Evolutionary conservation across 2,113 vertebrate genomes (phyloP).

Genomic region (Rhombomys opimus): DNA sequence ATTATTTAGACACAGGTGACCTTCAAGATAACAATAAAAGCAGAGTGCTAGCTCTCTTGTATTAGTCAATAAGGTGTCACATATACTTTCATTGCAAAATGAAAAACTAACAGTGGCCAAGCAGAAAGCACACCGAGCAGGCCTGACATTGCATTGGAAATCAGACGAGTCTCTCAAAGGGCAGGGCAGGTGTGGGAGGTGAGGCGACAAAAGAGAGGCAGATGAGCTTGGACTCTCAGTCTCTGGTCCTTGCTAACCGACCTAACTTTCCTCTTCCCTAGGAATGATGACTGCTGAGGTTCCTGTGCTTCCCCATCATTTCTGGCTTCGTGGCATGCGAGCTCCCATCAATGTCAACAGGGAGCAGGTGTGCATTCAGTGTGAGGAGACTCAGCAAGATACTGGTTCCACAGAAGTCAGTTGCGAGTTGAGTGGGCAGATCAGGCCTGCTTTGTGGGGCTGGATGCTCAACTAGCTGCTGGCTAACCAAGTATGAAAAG

Average conservation of each 20-base stretch:
- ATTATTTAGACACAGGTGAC: neutral
- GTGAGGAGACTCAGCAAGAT: neutral
- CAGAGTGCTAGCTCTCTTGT: neutral
- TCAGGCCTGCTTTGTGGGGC: neutral
- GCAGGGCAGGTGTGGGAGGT: no score
- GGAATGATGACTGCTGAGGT: no score
- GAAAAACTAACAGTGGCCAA: neutral
- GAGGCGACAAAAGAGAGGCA: no score
- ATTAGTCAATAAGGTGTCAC: no score
- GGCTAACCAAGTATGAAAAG: neutral
- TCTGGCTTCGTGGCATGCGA: neutral
- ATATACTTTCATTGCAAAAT: neutral
- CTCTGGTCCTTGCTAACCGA: neutral
- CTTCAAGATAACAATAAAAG: neutral
- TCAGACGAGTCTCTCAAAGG: neutral
- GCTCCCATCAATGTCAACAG: neutral
- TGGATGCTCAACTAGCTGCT: neutral
- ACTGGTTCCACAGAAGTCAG: accelerated
- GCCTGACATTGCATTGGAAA: neutral
- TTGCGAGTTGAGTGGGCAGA: neutral
- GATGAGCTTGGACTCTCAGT: neutral
- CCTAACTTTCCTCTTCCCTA: no score
- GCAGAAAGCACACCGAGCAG: neutral
- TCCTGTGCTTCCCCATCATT: neutral
- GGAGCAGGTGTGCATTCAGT: neutral